Conservation (phyloP, 2,888 invertebrate genomes). For the Drosophila kuntzei region DNA sequence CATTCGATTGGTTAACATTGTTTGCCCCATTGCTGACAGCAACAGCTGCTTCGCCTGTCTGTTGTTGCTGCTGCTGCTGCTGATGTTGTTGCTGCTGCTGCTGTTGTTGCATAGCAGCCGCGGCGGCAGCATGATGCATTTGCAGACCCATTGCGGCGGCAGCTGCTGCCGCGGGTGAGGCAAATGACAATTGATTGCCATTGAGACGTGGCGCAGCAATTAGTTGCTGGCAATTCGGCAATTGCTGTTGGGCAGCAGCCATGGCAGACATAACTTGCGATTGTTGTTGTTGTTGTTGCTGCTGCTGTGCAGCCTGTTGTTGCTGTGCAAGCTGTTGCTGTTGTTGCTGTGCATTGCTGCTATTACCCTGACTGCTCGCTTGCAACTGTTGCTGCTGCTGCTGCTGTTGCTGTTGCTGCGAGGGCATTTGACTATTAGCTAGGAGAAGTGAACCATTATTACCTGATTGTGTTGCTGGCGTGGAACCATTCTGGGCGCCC, state of each 20-base stretch:
- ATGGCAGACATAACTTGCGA: conserved; percentile 70
- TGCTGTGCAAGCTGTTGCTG: conserved; percentile 86
- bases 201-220: conserved; percentile 88
- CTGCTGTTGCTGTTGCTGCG: conserved; percentile 80
- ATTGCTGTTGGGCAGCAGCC: conserved; percentile 64
- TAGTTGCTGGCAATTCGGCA: conserved; percentile 79
- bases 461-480: conserved; percentile 85
- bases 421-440: conserved; percentile 83
- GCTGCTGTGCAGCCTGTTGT: conserved; percentile 84
- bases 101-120: conserved; percentile 81
- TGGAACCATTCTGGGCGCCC: conserved; percentile 79
- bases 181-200: conserved; percentile 86
- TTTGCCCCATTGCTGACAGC: conserved; percentile 54
- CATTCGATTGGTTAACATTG: conserved; percentile 60
- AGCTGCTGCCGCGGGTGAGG: conserved; percentile 85
- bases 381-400: conserved; percentile 80
- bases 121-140: conserved; percentile 86
- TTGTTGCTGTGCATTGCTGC: conserved; percentile 63
- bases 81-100: conserved; percentile 63
- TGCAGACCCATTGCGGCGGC: conserved; percentile 86
- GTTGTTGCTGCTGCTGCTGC: conserved; percentile 45
- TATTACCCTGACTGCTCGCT: conserved; percentile 80
- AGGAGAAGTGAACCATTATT: conserved; percentile 85
- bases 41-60: conserved; percentile 50
- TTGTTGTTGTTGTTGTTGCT: conserved; percentile 73